Evolutionary conservation across 2,797 vertebrate species (phyloP).

Genomic region (Girardinus metallicus): DNA sequence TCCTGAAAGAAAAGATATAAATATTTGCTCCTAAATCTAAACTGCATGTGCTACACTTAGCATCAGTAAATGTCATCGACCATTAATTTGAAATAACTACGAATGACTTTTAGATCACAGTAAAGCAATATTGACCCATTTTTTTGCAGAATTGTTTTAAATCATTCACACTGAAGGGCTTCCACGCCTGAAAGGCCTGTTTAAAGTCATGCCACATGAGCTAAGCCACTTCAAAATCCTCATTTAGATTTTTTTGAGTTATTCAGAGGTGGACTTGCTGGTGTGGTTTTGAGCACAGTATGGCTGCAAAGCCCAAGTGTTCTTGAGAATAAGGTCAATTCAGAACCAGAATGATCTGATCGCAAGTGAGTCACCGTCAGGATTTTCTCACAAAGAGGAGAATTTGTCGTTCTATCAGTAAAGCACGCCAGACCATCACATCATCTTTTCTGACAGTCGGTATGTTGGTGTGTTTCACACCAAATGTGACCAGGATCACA

Average conservation of each 20-base stretch:
- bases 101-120: neutral
- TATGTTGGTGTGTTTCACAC: neutral
- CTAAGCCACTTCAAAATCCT: neutral
- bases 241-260: neutral
- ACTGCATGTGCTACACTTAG: neutral
- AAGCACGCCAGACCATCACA: neutral
- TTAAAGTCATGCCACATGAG: neutral
- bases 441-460: neutral
- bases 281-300: neutral
- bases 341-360: too few species aligned
- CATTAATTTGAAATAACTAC: neutral
- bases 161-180: neutral
- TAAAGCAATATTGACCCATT: neutral
- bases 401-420: neutral
- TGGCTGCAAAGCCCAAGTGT: neutral
- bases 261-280: neutral
- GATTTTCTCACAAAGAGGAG: neutral
- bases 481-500: neutral
- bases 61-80: neutral
- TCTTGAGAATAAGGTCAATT: neutral
- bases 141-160: neutral
- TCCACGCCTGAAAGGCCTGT: neutral
- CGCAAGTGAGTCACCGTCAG: neutral
- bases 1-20: slow-evolving; percentile 24
- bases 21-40: neutral